These are phyloP conservation scores for Cephus cinctus DNA, from an alignment of 1,140 invertebrate species.

Conservation along the genomic window DNA sequence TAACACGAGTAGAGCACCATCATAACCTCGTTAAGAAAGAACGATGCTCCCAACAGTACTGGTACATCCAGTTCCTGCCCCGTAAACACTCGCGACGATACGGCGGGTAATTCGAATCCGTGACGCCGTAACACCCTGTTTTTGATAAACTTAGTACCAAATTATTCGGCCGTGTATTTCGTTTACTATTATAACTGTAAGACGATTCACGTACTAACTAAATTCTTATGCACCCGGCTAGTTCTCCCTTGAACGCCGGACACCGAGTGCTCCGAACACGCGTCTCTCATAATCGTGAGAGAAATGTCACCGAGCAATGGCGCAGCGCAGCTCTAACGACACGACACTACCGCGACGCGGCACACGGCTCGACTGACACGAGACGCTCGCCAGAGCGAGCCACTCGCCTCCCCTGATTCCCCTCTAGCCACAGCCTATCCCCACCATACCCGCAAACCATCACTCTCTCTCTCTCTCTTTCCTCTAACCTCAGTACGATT, in stretches of 20 bases:
- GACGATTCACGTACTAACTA: no score
- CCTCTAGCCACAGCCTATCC: background rate
- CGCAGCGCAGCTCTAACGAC: conserved; percentile 11
- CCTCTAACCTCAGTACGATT: background rate
- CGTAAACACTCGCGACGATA: no score
- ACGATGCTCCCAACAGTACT: no score
- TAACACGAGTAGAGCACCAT: no score
- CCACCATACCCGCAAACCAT: conserved; percentile 11
- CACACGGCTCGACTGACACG: conserved; percentile 45
- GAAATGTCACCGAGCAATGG: conserved; percentile 19
- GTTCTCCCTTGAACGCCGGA: conserved; percentile 1
- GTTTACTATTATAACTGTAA: no score
- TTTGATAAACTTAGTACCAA: no score
- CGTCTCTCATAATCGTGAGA: conserved; percentile 21
- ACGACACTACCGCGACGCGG: conserved; percentile 42
- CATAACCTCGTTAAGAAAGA: no score
- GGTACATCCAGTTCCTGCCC: no score
- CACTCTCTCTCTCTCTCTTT: conserved; percentile 8
- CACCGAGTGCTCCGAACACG: conserved; percentile 8
- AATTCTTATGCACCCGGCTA: conserved; percentile 2
- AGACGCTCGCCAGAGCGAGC: conserved; percentile 41
- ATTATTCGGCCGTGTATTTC: no score
- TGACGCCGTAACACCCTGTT: no score
- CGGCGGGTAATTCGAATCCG: no score
- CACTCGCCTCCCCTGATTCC: conserved; percentile 26